A percentile compares a stretch with the other conserved stretches of the same genome.
Evolutionary conservation across 2,888 invertebrate species (phyloP).

Genomic region (Hesperia comma): DNA sequence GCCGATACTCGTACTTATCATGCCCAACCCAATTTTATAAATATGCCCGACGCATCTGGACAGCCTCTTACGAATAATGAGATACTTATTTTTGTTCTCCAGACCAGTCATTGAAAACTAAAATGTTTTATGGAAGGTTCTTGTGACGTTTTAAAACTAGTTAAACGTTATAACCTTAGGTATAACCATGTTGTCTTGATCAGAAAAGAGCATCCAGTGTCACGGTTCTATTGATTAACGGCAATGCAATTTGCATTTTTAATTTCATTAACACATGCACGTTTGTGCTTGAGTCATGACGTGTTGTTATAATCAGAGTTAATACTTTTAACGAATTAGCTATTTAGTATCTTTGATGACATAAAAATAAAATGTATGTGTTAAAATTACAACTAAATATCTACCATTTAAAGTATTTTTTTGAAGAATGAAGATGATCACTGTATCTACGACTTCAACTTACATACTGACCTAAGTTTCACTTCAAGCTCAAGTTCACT

Average conservation of each 20-base stretch:
- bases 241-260: neutral
- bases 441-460: no score
- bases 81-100: conserved; percentile 18
- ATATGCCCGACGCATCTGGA: conserved; percentile 19
- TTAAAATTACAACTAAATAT: no score
- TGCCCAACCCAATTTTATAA: conserved; percentile 19
- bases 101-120: conserved; percentile 9
- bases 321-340: no score
- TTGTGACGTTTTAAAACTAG: no score
- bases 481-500: no score
- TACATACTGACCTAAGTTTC: no score
- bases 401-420: no score
- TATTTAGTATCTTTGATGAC: no score
- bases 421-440: no score
- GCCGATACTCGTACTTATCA: conserved; percentile 14
- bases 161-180: no score
- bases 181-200: neutral
- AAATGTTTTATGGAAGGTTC: conserved; percentile 9
- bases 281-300: neutral
- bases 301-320: no score
- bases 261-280: neutral
- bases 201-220: neutral
- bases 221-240: neutral
- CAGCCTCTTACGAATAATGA: conserved; percentile 15
- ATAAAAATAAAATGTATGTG: no score